phyloP scores from a whole-genome alignment of 1,140 invertebrate species.

The Brachionus angularis region DNA sequence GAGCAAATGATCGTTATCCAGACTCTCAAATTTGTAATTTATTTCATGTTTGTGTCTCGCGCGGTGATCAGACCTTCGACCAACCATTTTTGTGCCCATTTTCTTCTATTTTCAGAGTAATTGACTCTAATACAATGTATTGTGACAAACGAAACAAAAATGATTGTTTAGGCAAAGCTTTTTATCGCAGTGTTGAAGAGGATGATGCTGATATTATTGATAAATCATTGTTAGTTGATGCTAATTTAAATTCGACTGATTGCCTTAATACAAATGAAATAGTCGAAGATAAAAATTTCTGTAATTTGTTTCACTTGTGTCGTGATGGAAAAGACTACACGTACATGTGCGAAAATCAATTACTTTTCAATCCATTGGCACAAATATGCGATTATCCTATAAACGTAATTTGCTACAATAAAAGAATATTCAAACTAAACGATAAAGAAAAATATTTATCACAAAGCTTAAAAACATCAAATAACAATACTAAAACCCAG shows the following conservation, averaged over 20 bases:
- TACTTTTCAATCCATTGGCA: constrained; percentile 27
- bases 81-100: constrained; percentile 44
- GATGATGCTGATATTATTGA: neutral
- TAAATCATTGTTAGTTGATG: neutral
- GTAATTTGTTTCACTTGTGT: constrained; percentile 37
- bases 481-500: neutral
- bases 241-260: neutral
- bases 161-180: constrained; percentile 26
- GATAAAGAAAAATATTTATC: neutral
- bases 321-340: neutral
- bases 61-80: constrained; percentile 12
- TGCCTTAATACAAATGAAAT: neutral
- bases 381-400: constrained; percentile 44
- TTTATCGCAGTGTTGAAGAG: neutral
- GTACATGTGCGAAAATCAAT: constrained; percentile 43
- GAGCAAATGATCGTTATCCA: constrained; percentile 7
- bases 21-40: constrained; percentile 41
- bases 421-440: neutral
- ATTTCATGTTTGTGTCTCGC: constrained; percentile 41
- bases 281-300: neutral
- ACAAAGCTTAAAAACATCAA: neutral
- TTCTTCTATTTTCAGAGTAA: neutral
- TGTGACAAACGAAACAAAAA: constrained; percentile 11
- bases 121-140: constrained; percentile 27
- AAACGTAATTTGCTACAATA: constrained; percentile 25